Conservation (phyloP, 2,113 vertebrate genomes). For the Pipra filicauda region DNA sequence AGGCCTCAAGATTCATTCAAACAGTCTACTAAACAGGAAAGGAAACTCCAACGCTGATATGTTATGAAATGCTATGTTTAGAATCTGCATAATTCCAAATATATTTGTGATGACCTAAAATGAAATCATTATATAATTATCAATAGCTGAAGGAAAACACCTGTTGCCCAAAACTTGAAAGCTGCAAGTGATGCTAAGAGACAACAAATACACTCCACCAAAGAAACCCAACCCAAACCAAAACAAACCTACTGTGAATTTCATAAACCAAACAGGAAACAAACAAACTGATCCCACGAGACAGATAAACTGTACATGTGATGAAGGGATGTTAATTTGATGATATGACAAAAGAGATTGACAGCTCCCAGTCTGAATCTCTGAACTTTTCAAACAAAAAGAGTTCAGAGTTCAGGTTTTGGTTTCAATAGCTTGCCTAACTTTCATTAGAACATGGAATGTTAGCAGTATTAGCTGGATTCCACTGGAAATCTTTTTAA, state of each 20-base stretch:
- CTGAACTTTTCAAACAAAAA: neutral
- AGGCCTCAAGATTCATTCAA: neutral
- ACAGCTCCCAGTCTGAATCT: neutral
- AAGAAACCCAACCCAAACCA: neutral
- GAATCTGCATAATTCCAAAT: neutral
- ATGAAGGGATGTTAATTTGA: neutral
- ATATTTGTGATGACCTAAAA: neutral
- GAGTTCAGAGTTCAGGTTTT: neutral
- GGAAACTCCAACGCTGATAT: neutral
- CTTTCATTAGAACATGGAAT: neutral
- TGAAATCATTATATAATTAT: neutral
- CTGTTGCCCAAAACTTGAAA: neutral
- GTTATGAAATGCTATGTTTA: neutral
- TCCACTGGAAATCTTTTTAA: neutral
- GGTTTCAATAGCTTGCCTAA: neutral
- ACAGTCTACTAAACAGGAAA: neutral
- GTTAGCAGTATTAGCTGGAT: neutral
- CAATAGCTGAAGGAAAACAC: neutral
- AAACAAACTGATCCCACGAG: neutral
- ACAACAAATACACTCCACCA: neutral
- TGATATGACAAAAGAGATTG: neutral
- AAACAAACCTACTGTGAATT: neutral
- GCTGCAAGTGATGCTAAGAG: neutral
- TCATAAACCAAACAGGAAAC: neutral
- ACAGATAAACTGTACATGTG: neutral